Evolutionary conservation across 2,888 invertebrate species (phyloP).

Genomic region (Anarsia innoxiella): DNA sequence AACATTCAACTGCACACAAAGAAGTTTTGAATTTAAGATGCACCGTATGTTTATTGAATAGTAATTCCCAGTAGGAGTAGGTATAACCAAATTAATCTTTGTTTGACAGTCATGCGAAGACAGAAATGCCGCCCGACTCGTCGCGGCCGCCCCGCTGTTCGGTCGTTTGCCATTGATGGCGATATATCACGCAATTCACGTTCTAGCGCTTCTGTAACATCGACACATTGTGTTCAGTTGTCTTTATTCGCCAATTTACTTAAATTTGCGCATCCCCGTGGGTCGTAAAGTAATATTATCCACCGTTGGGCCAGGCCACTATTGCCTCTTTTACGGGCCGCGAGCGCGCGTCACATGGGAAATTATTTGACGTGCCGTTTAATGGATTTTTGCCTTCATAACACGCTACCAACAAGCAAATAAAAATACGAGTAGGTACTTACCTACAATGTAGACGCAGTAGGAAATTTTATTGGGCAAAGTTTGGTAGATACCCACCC

Average conservation of each 20-base stretch:
- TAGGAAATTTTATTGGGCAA: slow-evolving; percentile 30
- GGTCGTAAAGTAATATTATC: slow-evolving; percentile 74
- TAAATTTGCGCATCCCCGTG: slow-evolving; percentile 64
- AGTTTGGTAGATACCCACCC: slow-evolving; percentile 11
- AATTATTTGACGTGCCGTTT: slow-evolving; percentile 75
- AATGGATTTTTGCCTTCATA: slow-evolving; percentile 75
- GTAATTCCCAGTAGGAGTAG: no score
- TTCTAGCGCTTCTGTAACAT: slow-evolving; percentile 2
- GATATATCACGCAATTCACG: no score
- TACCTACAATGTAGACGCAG: slow-evolving; percentile 33
- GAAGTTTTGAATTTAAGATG: no score
- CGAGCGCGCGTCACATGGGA: slow-evolving; percentile 73
- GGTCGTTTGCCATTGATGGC: no score
- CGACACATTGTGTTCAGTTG: slow-evolving; percentile 31
- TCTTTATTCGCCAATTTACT: slow-evolving; percentile 73
- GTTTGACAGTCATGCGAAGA: no score
- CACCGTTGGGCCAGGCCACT: slow-evolving; percentile 68
- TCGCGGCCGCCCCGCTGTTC: no score
- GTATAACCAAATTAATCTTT: no score
- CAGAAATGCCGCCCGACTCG: no score
- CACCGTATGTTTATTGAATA: no score
- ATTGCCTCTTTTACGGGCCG: slow-evolving; percentile 74
- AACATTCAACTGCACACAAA: no score
- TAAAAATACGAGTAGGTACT: slow-evolving; percentile 49
- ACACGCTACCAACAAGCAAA: slow-evolving; percentile 68